These are phyloP conservation scores for Bungarus multicinctus DNA, from an alignment of 2,113 vertebrate species.

Conservation along the genomic window DNA sequence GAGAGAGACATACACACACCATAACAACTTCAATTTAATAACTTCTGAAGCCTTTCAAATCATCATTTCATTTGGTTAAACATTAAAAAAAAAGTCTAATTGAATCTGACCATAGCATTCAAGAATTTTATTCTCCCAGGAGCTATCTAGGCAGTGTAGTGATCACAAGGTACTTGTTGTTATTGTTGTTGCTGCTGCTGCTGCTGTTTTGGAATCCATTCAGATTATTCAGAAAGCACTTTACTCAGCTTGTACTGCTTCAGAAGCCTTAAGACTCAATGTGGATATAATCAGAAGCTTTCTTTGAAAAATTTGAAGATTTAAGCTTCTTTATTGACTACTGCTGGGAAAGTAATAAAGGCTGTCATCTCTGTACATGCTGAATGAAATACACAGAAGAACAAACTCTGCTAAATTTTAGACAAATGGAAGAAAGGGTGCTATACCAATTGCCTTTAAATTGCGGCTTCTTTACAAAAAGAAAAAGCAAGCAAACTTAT, in stretches of 20 bases:
- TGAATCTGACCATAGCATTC: background rate
- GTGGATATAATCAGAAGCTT: background rate
- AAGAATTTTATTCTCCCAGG: background rate
- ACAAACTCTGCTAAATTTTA: background rate
- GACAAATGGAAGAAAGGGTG: background rate
- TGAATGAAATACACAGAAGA: background rate
- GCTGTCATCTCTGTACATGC: background rate
- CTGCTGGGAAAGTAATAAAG: background rate
- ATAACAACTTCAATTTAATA: background rate
- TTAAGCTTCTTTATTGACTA: background rate
- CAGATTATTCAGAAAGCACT: background rate
- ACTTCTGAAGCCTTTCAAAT: background rate
- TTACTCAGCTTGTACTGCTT: background rate
- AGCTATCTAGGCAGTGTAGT: background rate
- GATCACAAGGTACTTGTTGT: background rate
- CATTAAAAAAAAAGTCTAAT: background rate
- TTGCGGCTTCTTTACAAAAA: background rate
- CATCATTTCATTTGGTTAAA: background rate
- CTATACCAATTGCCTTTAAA: background rate
- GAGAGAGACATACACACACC: too few species aligned
- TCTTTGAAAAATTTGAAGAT: background rate
- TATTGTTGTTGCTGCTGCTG: too few species aligned
- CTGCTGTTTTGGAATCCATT: background rate
- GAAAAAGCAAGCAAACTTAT: background rate
- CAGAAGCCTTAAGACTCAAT: background rate